Conservation (phyloP, 2,113 vertebrate genomes). For the Colinus virginianus region DNA sequence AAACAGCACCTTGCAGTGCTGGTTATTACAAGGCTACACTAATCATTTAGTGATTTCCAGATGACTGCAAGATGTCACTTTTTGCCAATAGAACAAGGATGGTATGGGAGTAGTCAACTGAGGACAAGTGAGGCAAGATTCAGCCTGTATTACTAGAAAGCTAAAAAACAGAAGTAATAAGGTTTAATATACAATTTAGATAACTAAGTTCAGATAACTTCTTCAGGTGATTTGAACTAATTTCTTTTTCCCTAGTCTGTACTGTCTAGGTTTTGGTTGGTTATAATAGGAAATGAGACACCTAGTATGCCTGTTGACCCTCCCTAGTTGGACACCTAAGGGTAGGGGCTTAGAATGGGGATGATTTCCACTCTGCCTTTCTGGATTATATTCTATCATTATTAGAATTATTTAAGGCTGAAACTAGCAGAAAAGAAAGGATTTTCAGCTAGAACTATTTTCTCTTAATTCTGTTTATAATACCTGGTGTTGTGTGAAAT, state of each 20-base stretch:
- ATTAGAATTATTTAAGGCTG: neutral
- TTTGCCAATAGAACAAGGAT: neutral
- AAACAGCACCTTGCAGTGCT: neutral
- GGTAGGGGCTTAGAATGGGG: neutral
- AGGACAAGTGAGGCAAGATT: neutral
- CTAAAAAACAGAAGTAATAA: neutral
- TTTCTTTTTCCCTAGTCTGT: neutral
- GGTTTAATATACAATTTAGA: neutral
- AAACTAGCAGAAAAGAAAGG: fast-evolving
- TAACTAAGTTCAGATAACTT: neutral
- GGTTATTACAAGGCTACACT: neutral
- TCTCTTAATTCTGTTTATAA: neutral
- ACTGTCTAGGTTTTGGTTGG: neutral
- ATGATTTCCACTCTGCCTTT: neutral
- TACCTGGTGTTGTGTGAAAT: neutral
- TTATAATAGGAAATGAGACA: neutral
- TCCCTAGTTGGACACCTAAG: neutral
- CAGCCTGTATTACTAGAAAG: neutral
- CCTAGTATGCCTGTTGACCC: neutral
- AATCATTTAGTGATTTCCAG: neutral
- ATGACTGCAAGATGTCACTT: neutral
- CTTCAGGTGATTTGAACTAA: neutral
- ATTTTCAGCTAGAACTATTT: neutral
- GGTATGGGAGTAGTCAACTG: neutral
- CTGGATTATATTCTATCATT: neutral